Percentiles rank a stretch among this genome's conserved stretches.
phyloP scores from a whole-genome alignment of 2,113 vertebrate genomes.

The Oceanodroma tethys region DNA sequence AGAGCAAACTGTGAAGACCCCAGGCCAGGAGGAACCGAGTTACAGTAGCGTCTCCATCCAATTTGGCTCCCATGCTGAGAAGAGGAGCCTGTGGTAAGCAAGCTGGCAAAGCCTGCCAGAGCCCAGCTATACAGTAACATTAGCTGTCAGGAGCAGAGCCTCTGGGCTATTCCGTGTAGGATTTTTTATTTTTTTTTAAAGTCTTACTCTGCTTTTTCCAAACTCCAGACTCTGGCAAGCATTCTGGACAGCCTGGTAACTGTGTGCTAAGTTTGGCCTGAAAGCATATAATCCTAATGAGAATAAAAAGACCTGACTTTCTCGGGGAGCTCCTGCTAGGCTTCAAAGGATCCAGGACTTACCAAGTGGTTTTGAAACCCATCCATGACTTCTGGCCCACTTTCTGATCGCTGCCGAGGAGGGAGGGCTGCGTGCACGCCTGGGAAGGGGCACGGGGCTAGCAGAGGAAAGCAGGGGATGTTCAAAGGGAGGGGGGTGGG shows the following conservation, averaged over 20 bases:
- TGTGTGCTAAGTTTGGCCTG: slow-evolving; percentile 38
- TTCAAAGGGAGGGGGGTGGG: background rate
- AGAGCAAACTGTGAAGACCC: background rate
- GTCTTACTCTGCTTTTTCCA: background rate
- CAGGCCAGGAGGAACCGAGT: background rate
- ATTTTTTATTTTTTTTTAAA: background rate
- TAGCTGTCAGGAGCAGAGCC: background rate
- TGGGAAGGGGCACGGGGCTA: background rate
- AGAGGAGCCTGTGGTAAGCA: background rate
- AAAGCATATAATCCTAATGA: slow-evolving; percentile 40
- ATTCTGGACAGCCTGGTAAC: slow-evolving; percentile 17
- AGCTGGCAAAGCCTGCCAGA: background rate
- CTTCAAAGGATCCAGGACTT: slow-evolving; percentile 40
- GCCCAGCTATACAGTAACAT: background rate
- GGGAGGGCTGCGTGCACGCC: background rate
- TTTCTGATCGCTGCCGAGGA: background rate
- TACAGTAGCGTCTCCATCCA: background rate
- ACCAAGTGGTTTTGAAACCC: slow-evolving; percentile 20
- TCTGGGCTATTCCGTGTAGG: background rate
- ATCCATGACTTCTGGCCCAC: slow-evolving; percentile 48
- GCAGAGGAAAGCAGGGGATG: background rate
- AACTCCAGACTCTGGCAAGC: slow-evolving; percentile 9
- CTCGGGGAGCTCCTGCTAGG: background rate
- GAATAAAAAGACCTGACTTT: slow-evolving; percentile 35
- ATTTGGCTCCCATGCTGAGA: background rate